A percentile compares a stretch with the other conserved stretches of the same genome.
Evolutionary conservation across 2,113 vertebrate species (phyloP).

Genomic region (Pagrus major): DNA sequence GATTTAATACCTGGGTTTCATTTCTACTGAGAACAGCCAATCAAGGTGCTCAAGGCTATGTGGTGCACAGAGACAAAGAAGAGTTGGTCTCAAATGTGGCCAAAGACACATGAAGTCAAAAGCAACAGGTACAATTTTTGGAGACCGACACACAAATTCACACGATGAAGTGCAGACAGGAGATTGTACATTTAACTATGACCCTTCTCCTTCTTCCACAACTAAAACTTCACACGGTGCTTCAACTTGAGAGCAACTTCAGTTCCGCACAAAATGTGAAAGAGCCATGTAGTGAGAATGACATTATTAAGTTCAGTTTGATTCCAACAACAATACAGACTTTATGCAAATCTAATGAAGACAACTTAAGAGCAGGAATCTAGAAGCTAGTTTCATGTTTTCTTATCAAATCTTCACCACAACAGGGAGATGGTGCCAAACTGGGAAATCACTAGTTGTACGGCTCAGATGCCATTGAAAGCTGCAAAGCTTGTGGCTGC

Average conservation of each 20-base stretch:
- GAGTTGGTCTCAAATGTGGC: background rate
- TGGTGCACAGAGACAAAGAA: background rate
- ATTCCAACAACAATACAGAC: background rate
- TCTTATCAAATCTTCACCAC: background rate
- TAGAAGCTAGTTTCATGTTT: background rate
- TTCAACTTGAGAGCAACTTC: too few relatives aligned
- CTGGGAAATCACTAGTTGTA: background rate
- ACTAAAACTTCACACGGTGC: background rate
- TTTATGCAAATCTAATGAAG: background rate
- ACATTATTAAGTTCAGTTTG: background rate
- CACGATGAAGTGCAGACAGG: background rate
- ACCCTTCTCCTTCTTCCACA: background rate
- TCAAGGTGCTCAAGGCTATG: slow-evolving; percentile 33
- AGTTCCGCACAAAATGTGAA: too few relatives aligned
- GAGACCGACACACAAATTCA: background rate
- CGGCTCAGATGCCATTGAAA: background rate
- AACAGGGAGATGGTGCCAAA: background rate
- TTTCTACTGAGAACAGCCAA: slow-evolving; percentile 42
- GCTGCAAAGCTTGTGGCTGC: background rate
- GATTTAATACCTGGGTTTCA: background rate
- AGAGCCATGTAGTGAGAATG: background rate
- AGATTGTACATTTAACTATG: background rate
- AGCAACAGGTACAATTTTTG: background rate
- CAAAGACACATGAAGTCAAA: background rate
- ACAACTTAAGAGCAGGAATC: background rate